A percentile compares a stretch with the other conserved stretches of the same genome.
These are phyloP conservation scores for Catharus ustulatus DNA, from an alignment of 2,797 vertebrate genomes.

Conservation along the genomic window DNA sequence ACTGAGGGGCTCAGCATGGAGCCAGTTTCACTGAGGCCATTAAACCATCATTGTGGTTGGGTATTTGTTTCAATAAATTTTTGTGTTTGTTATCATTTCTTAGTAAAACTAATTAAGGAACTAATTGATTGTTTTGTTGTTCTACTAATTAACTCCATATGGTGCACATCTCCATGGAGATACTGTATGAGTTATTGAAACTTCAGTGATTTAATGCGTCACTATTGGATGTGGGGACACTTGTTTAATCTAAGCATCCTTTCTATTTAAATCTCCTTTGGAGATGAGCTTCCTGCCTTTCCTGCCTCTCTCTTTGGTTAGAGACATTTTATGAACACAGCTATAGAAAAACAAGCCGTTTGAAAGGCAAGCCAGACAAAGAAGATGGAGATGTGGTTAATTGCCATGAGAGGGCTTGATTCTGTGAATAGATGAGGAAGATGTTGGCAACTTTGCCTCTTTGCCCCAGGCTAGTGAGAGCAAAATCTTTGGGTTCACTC, in stretches of 20 bases:
- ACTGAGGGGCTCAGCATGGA: constrained; percentile 42
- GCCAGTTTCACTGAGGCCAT: constrained; percentile 69
- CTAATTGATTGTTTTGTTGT: constrained; percentile 86
- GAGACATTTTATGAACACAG: background rate
- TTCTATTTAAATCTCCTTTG: constrained; percentile 41
- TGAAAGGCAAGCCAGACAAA: background rate
- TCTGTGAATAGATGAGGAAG: background rate
- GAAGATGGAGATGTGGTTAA: background rate
- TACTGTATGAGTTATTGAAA: constrained; percentile 80
- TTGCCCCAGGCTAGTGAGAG: background rate
- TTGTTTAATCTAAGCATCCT: constrained; percentile 67
- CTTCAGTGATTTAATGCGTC: constrained; percentile 70
- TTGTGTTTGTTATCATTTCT: constrained; percentile 83
- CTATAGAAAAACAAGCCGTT: background rate
- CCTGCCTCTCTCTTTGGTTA: background rate
- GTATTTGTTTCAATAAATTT: constrained; percentile 80
- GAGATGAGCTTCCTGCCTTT: background rate
- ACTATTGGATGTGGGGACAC: constrained; percentile 69
- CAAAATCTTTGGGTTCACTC: background rate
- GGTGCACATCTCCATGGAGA: constrained; percentile 83
- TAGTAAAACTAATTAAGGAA: constrained; percentile 83
- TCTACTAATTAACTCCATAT: constrained; percentile 84
- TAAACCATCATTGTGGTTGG: constrained; percentile 68
- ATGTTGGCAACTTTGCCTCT: background rate
- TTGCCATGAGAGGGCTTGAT: background rate